Conservation (phyloP, 2,888 invertebrate genomes). For the Ophion ventricosus region DNA sequence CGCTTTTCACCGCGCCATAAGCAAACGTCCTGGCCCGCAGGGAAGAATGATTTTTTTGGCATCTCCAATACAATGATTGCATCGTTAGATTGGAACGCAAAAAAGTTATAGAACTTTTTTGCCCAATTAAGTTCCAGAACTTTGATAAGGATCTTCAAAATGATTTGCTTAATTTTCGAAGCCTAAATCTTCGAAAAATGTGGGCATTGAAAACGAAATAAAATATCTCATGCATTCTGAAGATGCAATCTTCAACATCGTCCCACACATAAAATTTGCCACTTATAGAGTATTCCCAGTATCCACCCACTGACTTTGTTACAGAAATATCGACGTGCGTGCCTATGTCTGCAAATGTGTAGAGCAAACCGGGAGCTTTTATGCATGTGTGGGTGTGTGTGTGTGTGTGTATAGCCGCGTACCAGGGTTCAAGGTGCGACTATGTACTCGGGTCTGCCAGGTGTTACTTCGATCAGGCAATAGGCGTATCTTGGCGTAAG, state of each 20-base stretch:
- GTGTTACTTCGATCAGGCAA: slow-evolving; percentile 86
- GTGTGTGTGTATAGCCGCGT: slow-evolving; percentile 59
- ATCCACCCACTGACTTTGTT: background rate
- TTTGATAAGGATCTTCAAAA: background rate
- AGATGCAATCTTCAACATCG: background rate
- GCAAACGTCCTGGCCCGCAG: too few species aligned
- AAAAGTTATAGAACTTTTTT: background rate
- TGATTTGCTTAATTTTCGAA: background rate
- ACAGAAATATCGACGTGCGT: slow-evolving; percentile 1
- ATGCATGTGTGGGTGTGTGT: background rate
- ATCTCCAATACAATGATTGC: too few species aligned
- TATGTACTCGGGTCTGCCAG: slow-evolving; percentile 87
- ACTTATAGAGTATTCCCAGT: background rate
- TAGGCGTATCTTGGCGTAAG: slow-evolving; percentile 87
- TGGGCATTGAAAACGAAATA: background rate
- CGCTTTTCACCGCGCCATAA: too few species aligned
- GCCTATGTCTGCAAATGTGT: background rate
- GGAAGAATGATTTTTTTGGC: too few species aligned
- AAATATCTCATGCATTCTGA: background rate
- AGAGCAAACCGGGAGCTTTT: slow-evolving; percentile 13
- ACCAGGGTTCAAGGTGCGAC: slow-evolving; percentile 87
- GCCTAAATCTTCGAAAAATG: background rate
- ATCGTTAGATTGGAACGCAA: background rate
- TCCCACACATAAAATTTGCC: background rate
- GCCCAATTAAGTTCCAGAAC: background rate